Base-by-base conservation (phyloP, 2,113 vertebrate genomes). In the Menura novaehollandiae region DNA sequence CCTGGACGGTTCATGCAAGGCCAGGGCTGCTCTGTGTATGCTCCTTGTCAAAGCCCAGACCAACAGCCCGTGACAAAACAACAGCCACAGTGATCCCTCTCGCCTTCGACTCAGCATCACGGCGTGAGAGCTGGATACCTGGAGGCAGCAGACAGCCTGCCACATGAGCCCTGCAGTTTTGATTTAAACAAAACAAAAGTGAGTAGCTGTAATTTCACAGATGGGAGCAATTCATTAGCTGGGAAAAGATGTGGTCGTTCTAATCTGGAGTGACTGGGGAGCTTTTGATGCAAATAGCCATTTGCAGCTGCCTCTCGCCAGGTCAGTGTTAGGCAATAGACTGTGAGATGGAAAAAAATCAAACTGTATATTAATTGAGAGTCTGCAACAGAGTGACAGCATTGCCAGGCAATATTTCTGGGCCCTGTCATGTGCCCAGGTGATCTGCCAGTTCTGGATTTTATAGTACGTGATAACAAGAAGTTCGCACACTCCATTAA, bases 131-230 rank as follows among this genome's bases (percentile, higher is more conserved):
- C 24, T 6, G 9, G 39, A 72, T 94, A 96, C 73, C 93, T 94
- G 94, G 78, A 93, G 79, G 67, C 94, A 95, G 82, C 75, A 95
- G 91, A 84, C 66, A 2, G 44, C 73, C 85, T 75, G 55, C 76
- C 83, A 64, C 32, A 7, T 16, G 41, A 96, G 87, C 68, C 82
- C 85, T 95, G 91, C 56, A 85, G 80, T 90, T 95, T 82, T 95
- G 89, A 96, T 96, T 97, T 86, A 95, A 97, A 89, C 84, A 87
- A 96, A 97, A 88, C 83, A 91, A 94, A 93, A 95, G 79, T 85
- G 77, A 96, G 43, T 72, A 46, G 74, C 62, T 91, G 55, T 86
- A 91, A 97, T 97, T 94, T 96, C 92, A 93, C 92, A 96, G 89
- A 96, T 88, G 91, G 86, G 89, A 92, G 81, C 95, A 91, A 96